Conservation (phyloP, 2,888 invertebrate genomes). For the Drosophila leonis region DNA sequence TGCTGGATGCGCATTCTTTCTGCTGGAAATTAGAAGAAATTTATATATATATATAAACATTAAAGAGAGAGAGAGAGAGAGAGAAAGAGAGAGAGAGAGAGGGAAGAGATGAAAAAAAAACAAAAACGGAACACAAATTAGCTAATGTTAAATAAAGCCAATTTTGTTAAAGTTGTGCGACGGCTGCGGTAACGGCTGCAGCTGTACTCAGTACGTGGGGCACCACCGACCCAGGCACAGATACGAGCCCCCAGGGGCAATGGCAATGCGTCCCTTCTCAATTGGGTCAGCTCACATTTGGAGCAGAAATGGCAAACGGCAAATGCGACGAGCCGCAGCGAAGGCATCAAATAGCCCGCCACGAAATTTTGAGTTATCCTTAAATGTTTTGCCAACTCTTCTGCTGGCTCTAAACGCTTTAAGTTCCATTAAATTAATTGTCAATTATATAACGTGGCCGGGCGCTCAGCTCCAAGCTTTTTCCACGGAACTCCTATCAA, state of each 20-base stretch:
- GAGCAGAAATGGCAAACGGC: constrained; percentile 58
- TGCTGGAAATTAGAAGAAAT: constrained; percentile 40
- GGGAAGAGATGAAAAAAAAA: background rate
- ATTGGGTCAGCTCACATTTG: constrained; percentile 74
- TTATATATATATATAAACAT: background rate
- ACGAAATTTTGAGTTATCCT: constrained; percentile 28
- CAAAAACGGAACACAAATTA: constrained; percentile 62
- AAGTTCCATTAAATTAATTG: constrained; percentile 47
- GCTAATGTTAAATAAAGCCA: constrained; percentile 74
- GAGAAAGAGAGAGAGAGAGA: background rate
- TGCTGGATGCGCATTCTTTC: constrained; percentile 30
- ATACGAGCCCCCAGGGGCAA: constrained; percentile 48
- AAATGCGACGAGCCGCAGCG: constrained; percentile 65
- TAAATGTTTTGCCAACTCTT: constrained; percentile 19
- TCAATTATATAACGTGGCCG: constrained; percentile 7
- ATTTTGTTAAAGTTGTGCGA: constrained; percentile 47
- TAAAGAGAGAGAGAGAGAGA: background rate
- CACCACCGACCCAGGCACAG: constrained; percentile 28
- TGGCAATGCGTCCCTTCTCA: constrained; percentile 56
- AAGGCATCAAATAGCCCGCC: constrained; percentile 42
- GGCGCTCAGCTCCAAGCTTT: background rate
- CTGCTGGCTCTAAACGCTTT: constrained; percentile 18
- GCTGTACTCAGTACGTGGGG: constrained; percentile 4
- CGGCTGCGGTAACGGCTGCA: constrained; percentile 11
- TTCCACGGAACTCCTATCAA: constrained; percentile 12